Percentiles rank a stretch among this genome's conserved stretches.
These are phyloP conservation scores for Geotrupes spiniger DNA, from an alignment of 2,888 invertebrate genomes.

Conservation along the genomic window DNA sequence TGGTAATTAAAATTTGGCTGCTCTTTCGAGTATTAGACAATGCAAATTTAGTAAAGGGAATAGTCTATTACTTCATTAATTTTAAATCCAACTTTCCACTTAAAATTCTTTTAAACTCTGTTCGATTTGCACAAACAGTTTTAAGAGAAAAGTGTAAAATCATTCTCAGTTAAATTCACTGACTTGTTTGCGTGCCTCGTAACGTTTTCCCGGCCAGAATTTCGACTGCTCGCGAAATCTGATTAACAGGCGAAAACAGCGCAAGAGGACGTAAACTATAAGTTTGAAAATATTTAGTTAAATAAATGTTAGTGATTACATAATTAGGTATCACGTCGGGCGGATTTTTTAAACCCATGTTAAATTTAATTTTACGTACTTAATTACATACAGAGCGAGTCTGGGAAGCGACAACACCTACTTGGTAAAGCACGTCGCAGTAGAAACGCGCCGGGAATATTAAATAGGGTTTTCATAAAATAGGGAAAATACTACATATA, in stretches of 20 bases:
- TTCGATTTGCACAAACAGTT: slow-evolving; percentile 29
- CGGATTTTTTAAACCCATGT: no score
- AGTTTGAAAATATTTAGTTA: no score
- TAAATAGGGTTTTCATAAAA: no score
- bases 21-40: slow-evolving; percentile 1
- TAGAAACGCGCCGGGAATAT: no score
- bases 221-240: slow-evolving; percentile 26
- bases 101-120: slow-evolving; percentile 30
- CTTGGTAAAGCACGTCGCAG: no score
- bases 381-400: no score
- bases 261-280: no score
- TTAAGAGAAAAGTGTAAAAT: slow-evolving; percentile 24
- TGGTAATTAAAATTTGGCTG: slow-evolving; percentile 14
- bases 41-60: slow-evolving; percentile 16
- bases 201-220: slow-evolving; percentile 14
- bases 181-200: slow-evolving; percentile 24
- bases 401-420: no score
- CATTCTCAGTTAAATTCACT: slow-evolving; percentile 17
- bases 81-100: slow-evolving; percentile 34
- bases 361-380: no score
- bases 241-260: slow-evolving; percentile 23
- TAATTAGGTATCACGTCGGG: no score
- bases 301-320: no score
- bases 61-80: slow-evolving; percentile 29
- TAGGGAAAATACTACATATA: no score